Conservation (phyloP, 2,797 vertebrate genomes). For the Danio jaintianensis region DNA sequence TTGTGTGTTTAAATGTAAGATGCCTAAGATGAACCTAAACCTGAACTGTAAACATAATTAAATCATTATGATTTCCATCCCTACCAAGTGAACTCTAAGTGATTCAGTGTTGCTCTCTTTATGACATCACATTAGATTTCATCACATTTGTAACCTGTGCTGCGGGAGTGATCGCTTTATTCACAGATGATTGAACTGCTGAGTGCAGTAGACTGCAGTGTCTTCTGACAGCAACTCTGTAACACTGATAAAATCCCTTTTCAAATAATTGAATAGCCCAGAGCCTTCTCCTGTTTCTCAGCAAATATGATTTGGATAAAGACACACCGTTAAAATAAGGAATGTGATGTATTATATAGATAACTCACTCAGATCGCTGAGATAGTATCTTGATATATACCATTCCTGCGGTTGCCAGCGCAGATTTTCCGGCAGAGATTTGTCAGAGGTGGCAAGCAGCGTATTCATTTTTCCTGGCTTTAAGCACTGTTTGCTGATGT, state of each 20-base stretch:
- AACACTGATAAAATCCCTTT: conserved; percentile 35
- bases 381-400: conserved; percentile 25
- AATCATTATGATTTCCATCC: neutral
- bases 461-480: conserved; percentile 31
- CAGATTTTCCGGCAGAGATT: conserved; percentile 30
- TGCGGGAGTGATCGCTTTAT: conserved; percentile 29
- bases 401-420: conserved; percentile 5
- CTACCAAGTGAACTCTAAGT: neutral
- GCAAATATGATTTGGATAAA: conserved; percentile 48
- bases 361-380: conserved; percentile 13
- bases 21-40: neutral
- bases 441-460: conserved; percentile 12
- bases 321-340: conserved; percentile 39
- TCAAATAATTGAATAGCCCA: conserved; percentile 42
- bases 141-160: conserved; percentile 14
- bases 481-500: conserved; percentile 12
- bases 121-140: neutral
- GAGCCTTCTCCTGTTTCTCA: conserved; percentile 29
- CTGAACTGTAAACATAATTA: neutral
- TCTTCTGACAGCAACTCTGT: conserved; percentile 31
- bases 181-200: conserved; percentile 20
- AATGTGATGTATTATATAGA: conserved; percentile 40
- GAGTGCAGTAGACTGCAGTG: conserved; percentile 20
- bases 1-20: neutral
- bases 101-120: conserved; percentile 11